Evolutionary conservation across 2,113 vertebrate genomes (phyloP).

Genomic region (Strigops habroptila): DNA sequence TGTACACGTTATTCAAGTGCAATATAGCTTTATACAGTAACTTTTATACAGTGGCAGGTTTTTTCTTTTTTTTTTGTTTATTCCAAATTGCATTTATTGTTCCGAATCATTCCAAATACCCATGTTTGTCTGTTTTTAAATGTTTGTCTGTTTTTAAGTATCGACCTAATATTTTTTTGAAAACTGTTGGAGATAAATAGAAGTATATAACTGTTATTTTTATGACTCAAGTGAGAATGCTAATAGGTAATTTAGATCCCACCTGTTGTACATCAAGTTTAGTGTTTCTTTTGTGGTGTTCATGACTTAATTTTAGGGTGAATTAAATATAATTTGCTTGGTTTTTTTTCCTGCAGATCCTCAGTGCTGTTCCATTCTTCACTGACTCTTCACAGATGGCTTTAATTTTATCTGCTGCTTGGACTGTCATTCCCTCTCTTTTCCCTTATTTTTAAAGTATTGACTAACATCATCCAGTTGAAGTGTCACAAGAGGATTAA

Average conservation of each 20-base stretch:
- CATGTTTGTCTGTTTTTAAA: not conserved
- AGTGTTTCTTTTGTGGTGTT: not conserved
- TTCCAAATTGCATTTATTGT: not conserved
- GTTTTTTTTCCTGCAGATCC: not conserved
- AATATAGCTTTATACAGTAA: not conserved
- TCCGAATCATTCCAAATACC: not conserved
- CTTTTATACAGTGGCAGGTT: not conserved
- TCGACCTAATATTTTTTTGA: not conserved
- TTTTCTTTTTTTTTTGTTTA: not conserved
- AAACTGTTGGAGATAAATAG: not conserved
- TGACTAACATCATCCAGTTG: not conserved
- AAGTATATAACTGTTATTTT: not conserved
- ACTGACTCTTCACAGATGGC: not conserved
- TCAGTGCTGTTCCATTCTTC: not conserved
- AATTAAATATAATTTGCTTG: not conserved
- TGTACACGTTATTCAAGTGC: not conserved
- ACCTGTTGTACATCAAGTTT: not conserved
- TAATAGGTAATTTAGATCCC: not conserved
- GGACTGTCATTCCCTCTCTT: not conserved
- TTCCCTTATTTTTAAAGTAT: not conserved
- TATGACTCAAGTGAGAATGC: not conserved
- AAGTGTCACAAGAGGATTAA: not conserved
- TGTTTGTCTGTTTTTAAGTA: not conserved
- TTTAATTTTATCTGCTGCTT: not conserved
- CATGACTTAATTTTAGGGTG: not conserved